These are phyloP conservation scores for Apocrypta bakeri DNA, from an alignment of 1,140 invertebrate genomes.

Conservation along the genomic window DNA sequence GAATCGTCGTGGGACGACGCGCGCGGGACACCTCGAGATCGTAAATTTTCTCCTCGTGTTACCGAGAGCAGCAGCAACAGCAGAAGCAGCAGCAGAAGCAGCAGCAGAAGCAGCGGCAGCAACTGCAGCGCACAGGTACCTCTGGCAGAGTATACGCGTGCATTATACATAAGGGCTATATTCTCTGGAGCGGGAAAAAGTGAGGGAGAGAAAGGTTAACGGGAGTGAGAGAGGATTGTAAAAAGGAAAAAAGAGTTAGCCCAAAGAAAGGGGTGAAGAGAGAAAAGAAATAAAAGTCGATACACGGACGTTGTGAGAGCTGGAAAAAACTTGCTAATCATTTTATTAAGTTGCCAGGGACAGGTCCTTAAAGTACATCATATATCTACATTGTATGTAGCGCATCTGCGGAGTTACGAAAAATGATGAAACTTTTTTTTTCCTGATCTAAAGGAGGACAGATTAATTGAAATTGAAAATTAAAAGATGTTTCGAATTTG, in stretches of 20 bases:
- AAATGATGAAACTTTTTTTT: neutral
- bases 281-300: neutral
- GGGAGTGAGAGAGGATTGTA: neutral
- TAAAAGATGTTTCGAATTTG: too few relatives aligned
- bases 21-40: slow-evolving; percentile 30
- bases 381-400: too few relatives aligned
- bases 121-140: slow-evolving; percentile 1
- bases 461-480: too few relatives aligned
- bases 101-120: neutral
- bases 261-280: neutral
- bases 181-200: neutral
- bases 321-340: slow-evolving; percentile 33
- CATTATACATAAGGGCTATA: slow-evolving; percentile 32
- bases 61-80: neutral
- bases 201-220: neutral
- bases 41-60: slow-evolving; percentile 41
- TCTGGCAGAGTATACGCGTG: slow-evolving; percentile 1
- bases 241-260: neutral
- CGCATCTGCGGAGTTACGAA: neutral
- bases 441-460: too few relatives aligned
- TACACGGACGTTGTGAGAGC: neutral
- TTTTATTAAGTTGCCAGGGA: slow-evolving; percentile 34
- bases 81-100: neutral
- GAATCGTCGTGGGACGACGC: slow-evolving; percentile 6
- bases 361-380: slow-evolving; percentile 22